These are phyloP conservation scores for Heliconius hewitsoni DNA, from an alignment of 1,140 invertebrate species.

Conservation along the genomic window DNA sequence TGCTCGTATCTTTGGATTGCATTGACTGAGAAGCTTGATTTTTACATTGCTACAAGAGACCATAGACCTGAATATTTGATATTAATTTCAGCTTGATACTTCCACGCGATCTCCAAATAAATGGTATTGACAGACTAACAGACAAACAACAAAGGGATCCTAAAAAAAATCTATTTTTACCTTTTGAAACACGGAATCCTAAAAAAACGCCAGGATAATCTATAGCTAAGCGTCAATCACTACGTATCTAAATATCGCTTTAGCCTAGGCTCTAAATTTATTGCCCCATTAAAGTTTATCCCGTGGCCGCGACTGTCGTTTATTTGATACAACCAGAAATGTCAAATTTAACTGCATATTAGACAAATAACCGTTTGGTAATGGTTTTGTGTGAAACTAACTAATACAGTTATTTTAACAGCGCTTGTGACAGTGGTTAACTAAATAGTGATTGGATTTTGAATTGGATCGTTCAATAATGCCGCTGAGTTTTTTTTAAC, in stretches of 20 bases:
- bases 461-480: not conserved
- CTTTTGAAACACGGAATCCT: too few species aligned
- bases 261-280: not conserved
- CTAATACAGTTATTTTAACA: slow-evolving; percentile 10
- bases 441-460: slow-evolving; percentile 11
- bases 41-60: too few species aligned
- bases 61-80: too few species aligned
- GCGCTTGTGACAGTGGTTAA: not conserved
- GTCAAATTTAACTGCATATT: slow-evolving; percentile 15
- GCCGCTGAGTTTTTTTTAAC: not conserved
- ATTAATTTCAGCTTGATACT: too few species aligned
- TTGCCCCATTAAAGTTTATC: slow-evolving; percentile 7
- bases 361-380: slow-evolving; percentile 3
- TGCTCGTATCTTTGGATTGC: too few species aligned
- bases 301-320: slow-evolving; percentile 3
- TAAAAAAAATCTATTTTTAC: too few species aligned
- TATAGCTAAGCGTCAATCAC: not conserved
- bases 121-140: too few species aligned
- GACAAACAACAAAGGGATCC: too few species aligned
- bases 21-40: too few species aligned
- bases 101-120: too few species aligned
- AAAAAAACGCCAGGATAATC: not conserved
- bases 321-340: slow-evolving; percentile 5
- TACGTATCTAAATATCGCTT: not conserved
- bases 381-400: slow-evolving; percentile 3